Base-by-base conservation (phyloP, 2,888 invertebrate species). In the Hemithea aestivaria region DNA sequence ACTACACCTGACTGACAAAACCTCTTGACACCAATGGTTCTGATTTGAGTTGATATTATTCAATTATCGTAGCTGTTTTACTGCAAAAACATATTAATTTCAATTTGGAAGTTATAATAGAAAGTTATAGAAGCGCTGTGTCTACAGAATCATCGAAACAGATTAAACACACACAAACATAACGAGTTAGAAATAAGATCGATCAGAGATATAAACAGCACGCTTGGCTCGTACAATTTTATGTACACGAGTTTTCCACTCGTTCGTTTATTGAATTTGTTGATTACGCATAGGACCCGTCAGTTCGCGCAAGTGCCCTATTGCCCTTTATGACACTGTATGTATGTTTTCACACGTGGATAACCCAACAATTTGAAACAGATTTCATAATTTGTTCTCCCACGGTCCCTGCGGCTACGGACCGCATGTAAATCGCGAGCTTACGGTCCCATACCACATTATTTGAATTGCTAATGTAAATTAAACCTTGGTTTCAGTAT, bases 391-490 rank as follows among this genome's bases (percentile, higher is more conserved):
- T 38, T 29, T 39, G 27, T 26, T 24, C 23, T 27, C 10, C 9
- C 24, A 10, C 20, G 35, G 16, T 46, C 35, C 24, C 32, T 24
- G 35, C 35, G 24, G 25, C 20, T 37, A 34, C 42, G 48, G 48
- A 45, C 53, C 55, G 53, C 56, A 59, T 58, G 58, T 56, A 65
- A 67, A 65, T 70, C 53, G 46, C 39, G 23, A 22, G 34, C 26
- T 33, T 35, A 27, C 27, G 40, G 52, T 52, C 53, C 57, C 53
- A 58, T 55, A 59, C 59, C 56, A 51, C 58, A 49, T 45, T 45
- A 65, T 71, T 67, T 69, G 65, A 69, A 71, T 66, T 72, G 66
- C 62, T 66, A 72, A 74, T 69, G 56, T 42, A 68, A 67, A 70
- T 68, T 56, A 62, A 63, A 49, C 52, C 51, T 48, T 30, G 38